These are phyloP conservation scores for Chitala chitala DNA, from an alignment of 2,113 vertebrate genomes.

Conservation along the genomic window DNA sequence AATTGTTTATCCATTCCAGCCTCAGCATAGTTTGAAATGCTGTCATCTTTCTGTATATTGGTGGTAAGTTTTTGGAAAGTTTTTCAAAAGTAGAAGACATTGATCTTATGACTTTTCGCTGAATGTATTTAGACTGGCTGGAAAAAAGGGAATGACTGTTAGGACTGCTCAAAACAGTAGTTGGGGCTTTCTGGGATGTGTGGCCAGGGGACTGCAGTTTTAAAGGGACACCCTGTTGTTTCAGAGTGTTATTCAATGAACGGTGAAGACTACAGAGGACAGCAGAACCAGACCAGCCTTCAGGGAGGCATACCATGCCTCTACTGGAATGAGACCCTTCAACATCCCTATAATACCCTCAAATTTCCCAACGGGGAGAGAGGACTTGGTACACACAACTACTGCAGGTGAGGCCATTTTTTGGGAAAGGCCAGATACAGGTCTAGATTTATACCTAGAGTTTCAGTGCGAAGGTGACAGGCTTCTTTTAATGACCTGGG, in stretches of 20 bases:
- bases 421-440: background rate
- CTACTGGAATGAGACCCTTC: constrained; percentile 94
- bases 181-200: too few species aligned
- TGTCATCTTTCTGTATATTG: background rate
- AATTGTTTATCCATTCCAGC: background rate
- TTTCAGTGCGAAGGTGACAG: too few species aligned
- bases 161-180: too few species aligned
- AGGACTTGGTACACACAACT: constrained; percentile 88
- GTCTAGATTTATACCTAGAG: background rate
- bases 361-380: constrained; percentile 92
- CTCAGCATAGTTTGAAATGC: background rate
- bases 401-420: constrained; percentile 80
- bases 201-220: background rate
- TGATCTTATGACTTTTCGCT: background rate
- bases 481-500: too few species aligned
- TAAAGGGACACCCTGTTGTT: constrained; percentile 10
- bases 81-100: background rate
- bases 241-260: constrained; percentile 93
- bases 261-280: constrained; percentile 87
- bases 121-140: too few species aligned
- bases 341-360: constrained; percentile 90
- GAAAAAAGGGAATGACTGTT: too few species aligned
- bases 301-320: constrained; percentile 86
- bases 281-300: constrained; percentile 84
- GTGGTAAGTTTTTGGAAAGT: too few species aligned